phyloP scores from a whole-genome alignment of 2,113 vertebrate genomes.

The Rhynchopsitta pachyrhyncha region DNA sequence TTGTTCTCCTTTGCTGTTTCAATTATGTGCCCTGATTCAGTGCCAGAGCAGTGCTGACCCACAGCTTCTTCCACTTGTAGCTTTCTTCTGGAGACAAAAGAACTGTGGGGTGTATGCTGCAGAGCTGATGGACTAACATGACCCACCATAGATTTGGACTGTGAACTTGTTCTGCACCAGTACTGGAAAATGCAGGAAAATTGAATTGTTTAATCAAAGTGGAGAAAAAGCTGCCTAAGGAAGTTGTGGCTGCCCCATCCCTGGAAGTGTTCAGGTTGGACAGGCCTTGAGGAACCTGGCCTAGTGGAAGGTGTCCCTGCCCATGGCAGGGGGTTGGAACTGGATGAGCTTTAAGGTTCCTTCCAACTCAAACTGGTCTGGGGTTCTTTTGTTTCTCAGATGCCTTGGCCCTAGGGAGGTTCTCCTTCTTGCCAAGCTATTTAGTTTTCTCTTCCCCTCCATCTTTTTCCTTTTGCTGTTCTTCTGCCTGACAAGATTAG shows the following conservation, averaged over 20 bases:
- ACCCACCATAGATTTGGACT: not conserved
- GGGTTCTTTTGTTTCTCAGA: conserved; percentile 64
- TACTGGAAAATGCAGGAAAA: not conserved
- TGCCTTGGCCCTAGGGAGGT: conserved; percentile 35
- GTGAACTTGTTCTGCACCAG: not conserved
- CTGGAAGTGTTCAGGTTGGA: not conserved
- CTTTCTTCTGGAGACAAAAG: not conserved
- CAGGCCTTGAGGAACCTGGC: not conserved
- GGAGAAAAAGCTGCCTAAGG: not conserved
- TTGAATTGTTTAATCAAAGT: not conserved
- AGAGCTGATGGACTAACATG: not conserved
- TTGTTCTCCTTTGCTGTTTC: not conserved
- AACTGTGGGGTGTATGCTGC: not conserved
- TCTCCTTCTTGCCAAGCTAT: conserved; percentile 62
- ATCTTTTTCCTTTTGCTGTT: conserved; percentile 51
- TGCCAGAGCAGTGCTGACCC: not conserved
- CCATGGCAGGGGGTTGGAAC: not conserved
- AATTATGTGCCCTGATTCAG: rapidly evolving
- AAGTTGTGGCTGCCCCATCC: not conserved
- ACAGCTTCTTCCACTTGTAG: not conserved
- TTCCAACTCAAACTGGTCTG: not conserved
- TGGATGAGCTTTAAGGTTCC: not conserved
- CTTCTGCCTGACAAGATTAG: conserved; percentile 60
- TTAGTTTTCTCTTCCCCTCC: conserved; percentile 55
- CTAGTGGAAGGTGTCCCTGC: not conserved